phyloP scores from a whole-genome alignment of 2,888 invertebrate species.

The Coleophora flavipennella region DNA sequence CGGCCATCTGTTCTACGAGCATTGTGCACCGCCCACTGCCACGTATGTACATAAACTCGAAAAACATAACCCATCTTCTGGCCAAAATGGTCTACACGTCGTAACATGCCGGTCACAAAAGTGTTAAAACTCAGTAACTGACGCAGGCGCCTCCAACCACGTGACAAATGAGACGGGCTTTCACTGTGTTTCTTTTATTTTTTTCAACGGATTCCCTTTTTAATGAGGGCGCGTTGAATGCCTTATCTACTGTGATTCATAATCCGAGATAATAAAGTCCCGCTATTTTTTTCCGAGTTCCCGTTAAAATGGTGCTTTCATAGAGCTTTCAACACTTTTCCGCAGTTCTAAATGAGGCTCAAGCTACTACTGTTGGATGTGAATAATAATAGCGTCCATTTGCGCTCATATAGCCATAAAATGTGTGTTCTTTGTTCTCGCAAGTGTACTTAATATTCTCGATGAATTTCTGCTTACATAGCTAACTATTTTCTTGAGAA shows the following conservation, averaged over 20 bases:
- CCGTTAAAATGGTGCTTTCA: constrained; percentile 21
- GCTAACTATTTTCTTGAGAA: too few relatives aligned
- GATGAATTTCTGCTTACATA: too few relatives aligned
- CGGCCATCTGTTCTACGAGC: too few relatives aligned
- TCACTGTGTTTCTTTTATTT: constrained; percentile 34
- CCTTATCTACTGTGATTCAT: constrained; percentile 49
- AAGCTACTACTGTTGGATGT: background rate
- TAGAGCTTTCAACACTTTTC: constrained; percentile 26
- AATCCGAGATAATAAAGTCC: constrained; percentile 36
- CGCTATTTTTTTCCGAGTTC: constrained; percentile 30
- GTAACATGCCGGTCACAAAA: too few relatives aligned
- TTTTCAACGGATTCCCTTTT: constrained; percentile 31
- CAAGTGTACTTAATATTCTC: too few relatives aligned
- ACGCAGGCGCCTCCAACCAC: constrained; percentile 38
- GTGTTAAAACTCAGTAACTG: too few relatives aligned
- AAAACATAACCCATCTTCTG: too few relatives aligned
- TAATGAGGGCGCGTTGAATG: constrained; percentile 50
- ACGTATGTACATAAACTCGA: too few relatives aligned
- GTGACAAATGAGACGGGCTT: constrained; percentile 57
- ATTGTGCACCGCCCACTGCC: too few relatives aligned
- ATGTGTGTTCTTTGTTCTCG: too few relatives aligned
- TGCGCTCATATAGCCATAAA: background rate
- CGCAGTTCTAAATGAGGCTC: constrained; percentile 11
- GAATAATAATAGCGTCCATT: background rate
- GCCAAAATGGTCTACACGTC: too few relatives aligned